Conservation (phyloP, 2,888 invertebrate species). For the Spilosoma lubricipeda region DNA sequence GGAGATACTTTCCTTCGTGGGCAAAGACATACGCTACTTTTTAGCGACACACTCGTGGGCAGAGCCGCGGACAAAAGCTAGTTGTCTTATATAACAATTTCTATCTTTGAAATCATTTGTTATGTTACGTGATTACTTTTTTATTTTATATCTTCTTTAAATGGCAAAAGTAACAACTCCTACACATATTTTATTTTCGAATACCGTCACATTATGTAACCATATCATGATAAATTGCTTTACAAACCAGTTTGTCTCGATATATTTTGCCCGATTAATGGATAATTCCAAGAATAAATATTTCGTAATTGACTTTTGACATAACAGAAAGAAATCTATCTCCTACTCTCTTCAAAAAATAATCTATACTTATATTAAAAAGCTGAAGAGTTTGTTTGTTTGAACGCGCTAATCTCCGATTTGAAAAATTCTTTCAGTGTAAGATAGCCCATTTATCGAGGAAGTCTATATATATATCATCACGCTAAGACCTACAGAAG, state of each 20-base stretch:
- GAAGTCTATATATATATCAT: too few relatives aligned
- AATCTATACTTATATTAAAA: too few relatives aligned
- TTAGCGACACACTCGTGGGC: too few relatives aligned
- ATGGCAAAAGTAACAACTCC: constrained; percentile 36
- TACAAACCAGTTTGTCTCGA: constrained; percentile 10
- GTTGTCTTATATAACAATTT: not conserved
- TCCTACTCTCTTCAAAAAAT: not conserved
- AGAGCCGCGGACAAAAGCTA: not conserved
- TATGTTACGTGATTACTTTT: not conserved
- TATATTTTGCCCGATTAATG: too few relatives aligned
- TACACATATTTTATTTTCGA: constrained; percentile 31
- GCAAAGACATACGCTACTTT: too few relatives aligned
- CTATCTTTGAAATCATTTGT: not conserved
- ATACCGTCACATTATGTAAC: constrained; percentile 32
- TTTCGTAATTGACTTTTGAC: not conserved
- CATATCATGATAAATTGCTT: constrained; percentile 32
- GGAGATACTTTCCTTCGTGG: too few relatives aligned
- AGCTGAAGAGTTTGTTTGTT: too few relatives aligned
- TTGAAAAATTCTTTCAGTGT: too few relatives aligned
- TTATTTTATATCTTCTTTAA: constrained; percentile 6
- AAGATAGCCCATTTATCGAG: too few relatives aligned
- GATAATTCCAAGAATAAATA: not conserved
- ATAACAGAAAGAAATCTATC: not conserved
- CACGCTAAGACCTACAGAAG: too few relatives aligned
- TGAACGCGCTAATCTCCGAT: too few relatives aligned